Evolutionary conservation across 2,797 vertebrate genomes (phyloP), one percentile per base, ranked within the genome.

Genomic region (Emys orbicularis): DNA sequence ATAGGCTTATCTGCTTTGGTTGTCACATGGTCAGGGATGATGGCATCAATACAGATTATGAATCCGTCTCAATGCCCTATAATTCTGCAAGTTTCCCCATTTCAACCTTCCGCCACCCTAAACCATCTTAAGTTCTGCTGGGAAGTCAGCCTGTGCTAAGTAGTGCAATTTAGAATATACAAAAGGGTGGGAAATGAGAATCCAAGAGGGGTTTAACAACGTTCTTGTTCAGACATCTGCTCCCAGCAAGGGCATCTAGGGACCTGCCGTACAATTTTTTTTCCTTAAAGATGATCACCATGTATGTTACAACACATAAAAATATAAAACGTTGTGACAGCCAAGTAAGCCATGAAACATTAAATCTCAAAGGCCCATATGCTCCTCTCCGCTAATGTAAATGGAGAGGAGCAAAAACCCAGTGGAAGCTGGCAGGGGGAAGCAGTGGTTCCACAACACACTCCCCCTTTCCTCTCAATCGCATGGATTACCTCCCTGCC

Each of bases 241-340:
- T 98, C 97, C 89, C 93, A 97, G 97, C 96, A 97, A 97, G 96
- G 94, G 96, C 96, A 96, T 92, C 97, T 25, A 97, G 98, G 98
- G 98, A 98, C 95, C 96, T 92, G 95, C 96, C 11, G 2, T 96
- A 96, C 96, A 94, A 95, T 92, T 96, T 96, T 97, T 96, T 94
- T 97, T 97, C 97, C 98, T 98, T 98, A 98, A 98, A 97, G 97
- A 97, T 97, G 98, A 98, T 98, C 98, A 98, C 96, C 91, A 84
- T 97, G 97, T 97, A 98, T 94, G 96, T 97, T 98, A 96, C 93
- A 87, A 97, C 97, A 98, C 97, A 98, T 97, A 97, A 96, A 98
- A 98, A 98, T 52, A 61, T 97, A 97, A 98, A 98, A 94, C 93
- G 44, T 98, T 97, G 95, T 98, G 98, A 98, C 98, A 98, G 96